These are phyloP conservation scores for Chymomyza procnemis DNA, from an alignment of 2,888 invertebrate species.

Conservation along the genomic window DNA sequence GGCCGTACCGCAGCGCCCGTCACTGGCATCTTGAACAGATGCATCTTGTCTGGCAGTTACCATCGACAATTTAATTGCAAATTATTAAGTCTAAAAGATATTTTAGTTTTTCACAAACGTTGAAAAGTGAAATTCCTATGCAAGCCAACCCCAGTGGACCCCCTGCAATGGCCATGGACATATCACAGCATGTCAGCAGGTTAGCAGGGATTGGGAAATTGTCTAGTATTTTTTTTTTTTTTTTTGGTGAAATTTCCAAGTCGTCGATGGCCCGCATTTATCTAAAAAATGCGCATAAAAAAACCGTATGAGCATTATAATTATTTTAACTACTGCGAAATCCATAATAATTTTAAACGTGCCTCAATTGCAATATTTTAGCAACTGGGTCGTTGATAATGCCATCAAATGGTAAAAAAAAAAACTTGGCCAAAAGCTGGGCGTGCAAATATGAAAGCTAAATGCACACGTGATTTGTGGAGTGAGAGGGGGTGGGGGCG, in stretches of 20 bases:
- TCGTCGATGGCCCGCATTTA: neutral
- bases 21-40: neutral
- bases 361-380: neutral
- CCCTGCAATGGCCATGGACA: neutral
- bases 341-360: neutral
- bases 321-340: neutral
- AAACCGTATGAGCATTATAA: neutral
- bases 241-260: conserved; percentile 55
- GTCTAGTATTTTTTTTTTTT: too few species aligned
- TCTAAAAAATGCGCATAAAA: neutral
- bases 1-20: neutral
- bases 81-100: conserved; percentile 39
- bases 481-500: too few species aligned
- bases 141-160: neutral
- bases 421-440: neutral
- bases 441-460: neutral
- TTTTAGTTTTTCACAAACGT: conserved; percentile 27
- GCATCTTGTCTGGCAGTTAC: conserved; percentile 11
- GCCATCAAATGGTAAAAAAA: neutral
- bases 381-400: neutral
- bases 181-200: conserved; percentile 66
- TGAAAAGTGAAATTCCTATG: conserved; percentile 59
- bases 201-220: conserved; percentile 68
- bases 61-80: conserved; percentile 59
- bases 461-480: neutral